Evolutionary conservation across 2,888 invertebrate genomes (phyloP).

Genomic region (Drosophila anomalata): DNA sequence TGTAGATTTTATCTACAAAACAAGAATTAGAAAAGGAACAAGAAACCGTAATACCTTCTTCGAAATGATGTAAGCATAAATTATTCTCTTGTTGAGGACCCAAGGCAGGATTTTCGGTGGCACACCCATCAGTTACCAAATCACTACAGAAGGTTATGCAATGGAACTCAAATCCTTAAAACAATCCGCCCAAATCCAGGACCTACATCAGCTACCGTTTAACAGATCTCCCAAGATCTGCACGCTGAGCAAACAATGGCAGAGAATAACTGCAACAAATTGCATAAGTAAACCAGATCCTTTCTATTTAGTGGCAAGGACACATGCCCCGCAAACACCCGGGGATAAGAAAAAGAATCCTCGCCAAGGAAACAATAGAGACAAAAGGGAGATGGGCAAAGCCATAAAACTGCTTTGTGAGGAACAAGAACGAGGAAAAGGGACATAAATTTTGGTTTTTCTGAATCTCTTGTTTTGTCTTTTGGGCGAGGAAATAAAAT

Average conservation of each 20-base stretch:
- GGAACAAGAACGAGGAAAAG: slow-evolving; percentile 20
- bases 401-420: slow-evolving; percentile 65
- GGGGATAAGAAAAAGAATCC: slow-evolving; percentile 28
- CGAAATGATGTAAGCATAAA: neutral
- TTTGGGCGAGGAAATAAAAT: slow-evolving; percentile 75
- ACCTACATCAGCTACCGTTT: slow-evolving; percentile 51
- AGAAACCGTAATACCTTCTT: neutral
- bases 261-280: slow-evolving; percentile 70
- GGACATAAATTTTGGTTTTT: slow-evolving; percentile 69
- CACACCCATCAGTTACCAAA: slow-evolving; percentile 22
- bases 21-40: no score
- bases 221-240: slow-evolving; percentile 16
- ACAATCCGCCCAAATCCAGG: slow-evolving; percentile 24
- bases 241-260: slow-evolving; percentile 57
- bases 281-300: slow-evolving; percentile 68
- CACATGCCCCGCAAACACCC: slow-evolving; percentile 61
- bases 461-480: slow-evolving; percentile 57
- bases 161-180: slow-evolving; percentile 42
- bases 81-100: neutral
- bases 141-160: slow-evolving; percentile 49
- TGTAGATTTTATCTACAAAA: neutral
- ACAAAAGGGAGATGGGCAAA: slow-evolving; percentile 33
- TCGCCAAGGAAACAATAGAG: slow-evolving; percentile 18
- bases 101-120: slow-evolving; percentile 14
- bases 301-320: slow-evolving; percentile 58